Evolutionary conservation across 2,888 invertebrate genomes (phyloP).

Genomic region (Perdita meconis): DNA sequence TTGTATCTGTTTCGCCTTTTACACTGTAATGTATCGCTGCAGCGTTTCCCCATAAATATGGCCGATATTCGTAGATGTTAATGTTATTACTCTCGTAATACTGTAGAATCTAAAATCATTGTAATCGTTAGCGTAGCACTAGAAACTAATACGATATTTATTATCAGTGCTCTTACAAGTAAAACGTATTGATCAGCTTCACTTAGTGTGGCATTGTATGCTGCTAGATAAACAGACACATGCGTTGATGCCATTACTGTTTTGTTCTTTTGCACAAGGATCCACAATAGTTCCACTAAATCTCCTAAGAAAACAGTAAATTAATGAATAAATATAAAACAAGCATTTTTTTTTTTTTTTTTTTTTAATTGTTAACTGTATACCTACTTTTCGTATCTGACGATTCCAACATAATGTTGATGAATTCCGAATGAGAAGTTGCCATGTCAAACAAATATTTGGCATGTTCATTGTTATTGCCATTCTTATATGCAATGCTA

Average conservation of each 20-base stretch:
- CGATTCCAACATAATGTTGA: slow-evolving; percentile 88
- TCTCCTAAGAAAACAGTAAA: slow-evolving; percentile 85
- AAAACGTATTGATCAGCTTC: slow-evolving; percentile 89
- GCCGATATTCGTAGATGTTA: slow-evolving; percentile 89
- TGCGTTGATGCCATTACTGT: slow-evolving; percentile 88
- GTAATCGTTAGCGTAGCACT: background rate
- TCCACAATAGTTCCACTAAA: slow-evolving; percentile 88
- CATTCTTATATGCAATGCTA: slow-evolving; percentile 86
- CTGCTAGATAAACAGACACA: slow-evolving; percentile 90
- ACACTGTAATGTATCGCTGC: slow-evolving; percentile 92
- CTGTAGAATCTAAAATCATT: slow-evolving; percentile 86
- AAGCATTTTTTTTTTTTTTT: background rate
- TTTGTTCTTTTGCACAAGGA: slow-evolving; percentile 87
- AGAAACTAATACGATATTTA: background rate
- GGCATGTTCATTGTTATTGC: slow-evolving; percentile 85
- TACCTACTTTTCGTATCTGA: slow-evolving; percentile 78
- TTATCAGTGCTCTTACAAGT: slow-evolving; percentile 76
- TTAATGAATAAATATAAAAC: slow-evolving; percentile 11
- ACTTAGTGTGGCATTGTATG: slow-evolving; percentile 90
- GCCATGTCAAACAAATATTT: slow-evolving; percentile 90
- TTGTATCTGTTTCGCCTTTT: slow-evolving; percentile 86
- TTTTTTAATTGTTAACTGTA: slow-evolving; percentile 5
- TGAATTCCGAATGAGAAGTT: slow-evolving; percentile 91
- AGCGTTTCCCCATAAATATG: slow-evolving; percentile 93
- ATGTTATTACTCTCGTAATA: slow-evolving; percentile 89